Evolutionary conservation across 2,797 vertebrate species (phyloP).

Genomic region (Spinus pinus): DNA sequence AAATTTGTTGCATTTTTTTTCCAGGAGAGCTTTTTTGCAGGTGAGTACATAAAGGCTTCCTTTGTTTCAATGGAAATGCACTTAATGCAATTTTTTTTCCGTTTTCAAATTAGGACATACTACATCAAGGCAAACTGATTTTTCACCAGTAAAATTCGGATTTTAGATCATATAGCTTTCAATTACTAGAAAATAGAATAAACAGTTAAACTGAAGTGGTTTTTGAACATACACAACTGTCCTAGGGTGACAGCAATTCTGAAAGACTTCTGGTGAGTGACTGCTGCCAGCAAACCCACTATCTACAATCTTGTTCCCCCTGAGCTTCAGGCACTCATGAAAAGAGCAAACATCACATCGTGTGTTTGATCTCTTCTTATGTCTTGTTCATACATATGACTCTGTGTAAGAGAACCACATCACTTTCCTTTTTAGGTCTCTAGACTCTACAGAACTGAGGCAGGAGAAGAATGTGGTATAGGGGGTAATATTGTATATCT

Average conservation of each 20-base stretch:
- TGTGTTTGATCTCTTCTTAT: background rate
- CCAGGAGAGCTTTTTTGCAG: background rate
- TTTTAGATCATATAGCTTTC: background rate
- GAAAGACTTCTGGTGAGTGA: background rate
- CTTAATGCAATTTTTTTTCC: background rate
- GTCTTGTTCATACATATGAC: background rate
- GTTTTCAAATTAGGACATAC: background rate
- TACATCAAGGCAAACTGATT: background rate
- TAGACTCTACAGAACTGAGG: background rate
- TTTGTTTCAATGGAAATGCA: background rate
- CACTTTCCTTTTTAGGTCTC: background rate
- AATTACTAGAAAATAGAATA: background rate
- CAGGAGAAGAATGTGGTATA: background rate
- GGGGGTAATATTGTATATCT: background rate
- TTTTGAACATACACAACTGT: background rate
- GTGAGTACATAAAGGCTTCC: background rate
- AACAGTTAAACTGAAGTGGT: background rate
- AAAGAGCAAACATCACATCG: background rate
- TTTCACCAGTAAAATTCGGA: background rate
- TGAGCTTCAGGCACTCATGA: background rate
- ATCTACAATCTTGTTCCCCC: background rate
- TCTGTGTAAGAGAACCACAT: background rate
- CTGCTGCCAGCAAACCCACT: constrained; percentile 40
- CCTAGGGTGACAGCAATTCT: background rate
- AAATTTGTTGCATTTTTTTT: background rate